Conservation (phyloP, 2,797 vertebrate genomes). For the Rhinella marina region DNA sequence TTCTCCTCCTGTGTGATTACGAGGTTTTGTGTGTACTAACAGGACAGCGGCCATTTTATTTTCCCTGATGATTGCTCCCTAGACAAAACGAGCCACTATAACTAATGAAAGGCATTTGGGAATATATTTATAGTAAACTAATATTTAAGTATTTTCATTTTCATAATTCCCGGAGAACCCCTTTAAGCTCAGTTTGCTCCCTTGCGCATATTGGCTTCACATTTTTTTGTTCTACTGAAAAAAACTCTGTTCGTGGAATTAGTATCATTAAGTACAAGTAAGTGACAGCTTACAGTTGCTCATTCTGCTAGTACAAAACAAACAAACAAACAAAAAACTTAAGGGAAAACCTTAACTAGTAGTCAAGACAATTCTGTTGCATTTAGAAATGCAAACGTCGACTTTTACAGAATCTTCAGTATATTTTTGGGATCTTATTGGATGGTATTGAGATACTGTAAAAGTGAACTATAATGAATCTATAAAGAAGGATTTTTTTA, state of each 20-base stretch:
- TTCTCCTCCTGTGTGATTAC: too few species aligned
- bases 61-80: too few species aligned
- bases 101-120: too few species aligned
- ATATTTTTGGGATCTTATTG: not conserved
- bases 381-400: too few species aligned
- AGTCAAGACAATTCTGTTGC: too few species aligned
- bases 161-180: too few species aligned
- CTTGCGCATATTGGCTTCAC: not conserved
- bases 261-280: not conserved
- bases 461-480: not conserved
- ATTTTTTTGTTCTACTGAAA: not conserved
- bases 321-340: not conserved
- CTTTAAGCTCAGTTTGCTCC: not conserved
- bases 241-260: not conserved
- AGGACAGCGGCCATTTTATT: too few species aligned
- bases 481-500: too few species aligned
- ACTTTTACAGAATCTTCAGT: not conserved
- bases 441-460: not conserved
- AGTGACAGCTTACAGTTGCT: conserved; percentile 13
- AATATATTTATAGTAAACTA: too few species aligned
- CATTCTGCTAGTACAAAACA: not conserved
- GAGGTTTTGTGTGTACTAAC: too few species aligned
- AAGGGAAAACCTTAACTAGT: not conserved
- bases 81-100: too few species aligned
- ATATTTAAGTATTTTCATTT: too few species aligned